These are phyloP conservation scores for Yponomeuta cagnagella DNA, from an alignment of 2,888 invertebrate genomes.

Conservation along the genomic window DNA sequence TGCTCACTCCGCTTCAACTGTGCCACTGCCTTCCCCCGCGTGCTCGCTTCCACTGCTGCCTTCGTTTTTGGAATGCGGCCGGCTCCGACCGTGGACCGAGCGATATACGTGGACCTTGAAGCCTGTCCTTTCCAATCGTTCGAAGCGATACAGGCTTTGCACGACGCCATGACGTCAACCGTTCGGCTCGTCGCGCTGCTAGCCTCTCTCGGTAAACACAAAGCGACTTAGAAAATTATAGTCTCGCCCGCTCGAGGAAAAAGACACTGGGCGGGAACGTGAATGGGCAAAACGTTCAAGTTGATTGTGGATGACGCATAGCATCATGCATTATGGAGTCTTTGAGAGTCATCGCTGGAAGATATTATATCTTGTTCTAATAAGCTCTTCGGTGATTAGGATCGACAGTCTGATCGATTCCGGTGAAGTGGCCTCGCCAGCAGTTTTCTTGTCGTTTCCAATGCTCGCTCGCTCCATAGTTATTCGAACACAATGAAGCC, in stretches of 20 bases:
- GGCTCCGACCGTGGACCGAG: slow-evolving; percentile 29
- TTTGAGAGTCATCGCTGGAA: not conserved
- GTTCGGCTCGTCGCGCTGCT: slow-evolving; percentile 71
- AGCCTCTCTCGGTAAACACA: slow-evolving; percentile 68
- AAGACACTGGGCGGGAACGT: slow-evolving; percentile 9
- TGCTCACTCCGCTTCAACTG: slow-evolving; percentile 46
- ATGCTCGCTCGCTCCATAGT: slow-evolving; percentile 56
- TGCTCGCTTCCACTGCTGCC: slow-evolving; percentile 45
- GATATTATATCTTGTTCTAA: not conserved
- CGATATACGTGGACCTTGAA: slow-evolving; percentile 36
- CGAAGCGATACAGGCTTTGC: slow-evolving; percentile 53
- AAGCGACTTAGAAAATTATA: slow-evolving; percentile 58
- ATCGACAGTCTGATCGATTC: slow-evolving; percentile 29
- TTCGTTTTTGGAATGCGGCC: slow-evolving; percentile 24
- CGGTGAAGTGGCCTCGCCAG: not conserved
- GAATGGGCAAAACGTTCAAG: slow-evolving; percentile 8
- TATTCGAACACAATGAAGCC: slow-evolving; percentile 74
- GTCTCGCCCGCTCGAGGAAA: slow-evolving; percentile 45
- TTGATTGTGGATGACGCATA: slow-evolving; percentile 8
- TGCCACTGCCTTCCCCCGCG: slow-evolving; percentile 31
- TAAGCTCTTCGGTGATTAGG: not conserved
- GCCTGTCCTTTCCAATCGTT: slow-evolving; percentile 22
- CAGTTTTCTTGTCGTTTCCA: slow-evolving; percentile 44
- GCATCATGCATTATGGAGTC: slow-evolving; percentile 8
- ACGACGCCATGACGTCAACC: slow-evolving; percentile 70